Percentiles rank a stretch among this genome's conserved stretches.
phyloP scores from a whole-genome alignment of 2,797 vertebrate genomes.

The Acrossocheilus wenchowensis region DNA sequence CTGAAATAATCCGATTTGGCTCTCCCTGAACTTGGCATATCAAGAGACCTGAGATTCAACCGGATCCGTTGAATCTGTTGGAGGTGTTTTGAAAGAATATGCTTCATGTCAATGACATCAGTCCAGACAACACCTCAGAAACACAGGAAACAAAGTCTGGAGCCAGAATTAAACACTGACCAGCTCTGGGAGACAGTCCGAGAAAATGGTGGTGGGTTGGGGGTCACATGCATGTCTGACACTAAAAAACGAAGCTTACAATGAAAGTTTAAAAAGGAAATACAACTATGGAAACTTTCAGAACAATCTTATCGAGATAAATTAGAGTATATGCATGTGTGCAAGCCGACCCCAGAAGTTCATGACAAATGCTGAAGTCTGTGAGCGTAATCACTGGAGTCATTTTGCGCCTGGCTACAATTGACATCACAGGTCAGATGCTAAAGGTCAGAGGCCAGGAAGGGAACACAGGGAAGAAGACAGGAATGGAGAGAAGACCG shows the following conservation, averaged over 20 bases:
- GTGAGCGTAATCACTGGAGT: conserved; percentile 23
- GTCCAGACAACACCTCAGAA: conserved; percentile 32
- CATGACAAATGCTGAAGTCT: conserved; percentile 33
- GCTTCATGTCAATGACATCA: conserved; percentile 37
- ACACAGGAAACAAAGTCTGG: conserved; percentile 41
- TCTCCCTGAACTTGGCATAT: conserved; percentile 1
- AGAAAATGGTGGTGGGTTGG: not conserved
- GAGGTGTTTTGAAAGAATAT: conserved; percentile 38
- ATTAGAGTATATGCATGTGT: not conserved
- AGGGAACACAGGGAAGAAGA: conserved; percentile 39
- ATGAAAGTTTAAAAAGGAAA: not conserved
- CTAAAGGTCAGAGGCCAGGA: conserved; percentile 41
- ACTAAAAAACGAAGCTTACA: not conserved
- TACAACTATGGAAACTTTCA: not conserved
- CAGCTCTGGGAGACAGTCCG: conserved; percentile 21
- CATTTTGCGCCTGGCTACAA: conserved; percentile 25
- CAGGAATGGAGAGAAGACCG: conserved; percentile 34
- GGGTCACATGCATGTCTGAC: not conserved
- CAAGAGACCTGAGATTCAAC: conserved; percentile 35
- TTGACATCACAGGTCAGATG: conserved; percentile 47
- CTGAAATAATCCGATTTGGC: conserved; percentile 41
- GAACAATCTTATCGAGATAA: not conserved
- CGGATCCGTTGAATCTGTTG: not conserved
- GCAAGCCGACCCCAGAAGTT: not conserved
- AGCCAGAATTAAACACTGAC: conserved; percentile 18